Evolutionary conservation across 2,113 vertebrate genomes (phyloP).

Genomic region (Erpornis zantholeuca): DNA sequence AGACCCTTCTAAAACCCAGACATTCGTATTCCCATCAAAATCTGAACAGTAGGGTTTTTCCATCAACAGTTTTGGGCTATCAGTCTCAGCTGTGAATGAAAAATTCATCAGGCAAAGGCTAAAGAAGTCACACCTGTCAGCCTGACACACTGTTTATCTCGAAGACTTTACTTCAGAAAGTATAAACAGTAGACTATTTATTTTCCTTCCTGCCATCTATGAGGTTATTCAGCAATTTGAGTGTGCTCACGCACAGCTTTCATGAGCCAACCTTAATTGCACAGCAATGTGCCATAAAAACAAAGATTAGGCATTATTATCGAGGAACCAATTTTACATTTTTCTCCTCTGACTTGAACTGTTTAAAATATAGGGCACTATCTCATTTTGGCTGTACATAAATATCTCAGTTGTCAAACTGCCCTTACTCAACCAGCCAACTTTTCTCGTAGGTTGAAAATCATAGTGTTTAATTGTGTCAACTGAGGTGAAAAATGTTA

Average conservation of each 20-base stretch:
- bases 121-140: slow-evolving; percentile 71
- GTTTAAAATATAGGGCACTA: slow-evolving; percentile 73
- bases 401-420: slow-evolving; percentile 71
- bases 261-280: slow-evolving; percentile 68
- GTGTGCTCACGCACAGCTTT: slow-evolving; percentile 46
- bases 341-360: slow-evolving; percentile 76
- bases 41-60: slow-evolving; percentile 30
- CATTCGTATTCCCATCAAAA: background rate
- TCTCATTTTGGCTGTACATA: slow-evolving; percentile 68
- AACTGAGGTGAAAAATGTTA: slow-evolving; percentile 17
- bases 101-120: slow-evolving; percentile 57
- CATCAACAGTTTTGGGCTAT: slow-evolving; percentile 57
- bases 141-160: slow-evolving; percentile 65
- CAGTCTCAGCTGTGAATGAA: slow-evolving; percentile 32
- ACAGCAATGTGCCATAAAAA: slow-evolving; percentile 65
- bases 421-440: slow-evolving; percentile 54
- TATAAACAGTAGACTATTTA: slow-evolving; percentile 70
- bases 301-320: slow-evolving; percentile 71
- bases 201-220: slow-evolving; percentile 70
- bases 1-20: background rate
- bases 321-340: slow-evolving; percentile 73
- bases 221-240: slow-evolving; percentile 65
- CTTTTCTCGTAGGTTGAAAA: slow-evolving; percentile 57
- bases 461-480: slow-evolving; percentile 54
- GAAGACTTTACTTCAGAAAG: slow-evolving; percentile 38